Evolutionary conservation across 1,140 invertebrate species (phyloP).

Genomic region (Drosophila pruinosa): DNA sequence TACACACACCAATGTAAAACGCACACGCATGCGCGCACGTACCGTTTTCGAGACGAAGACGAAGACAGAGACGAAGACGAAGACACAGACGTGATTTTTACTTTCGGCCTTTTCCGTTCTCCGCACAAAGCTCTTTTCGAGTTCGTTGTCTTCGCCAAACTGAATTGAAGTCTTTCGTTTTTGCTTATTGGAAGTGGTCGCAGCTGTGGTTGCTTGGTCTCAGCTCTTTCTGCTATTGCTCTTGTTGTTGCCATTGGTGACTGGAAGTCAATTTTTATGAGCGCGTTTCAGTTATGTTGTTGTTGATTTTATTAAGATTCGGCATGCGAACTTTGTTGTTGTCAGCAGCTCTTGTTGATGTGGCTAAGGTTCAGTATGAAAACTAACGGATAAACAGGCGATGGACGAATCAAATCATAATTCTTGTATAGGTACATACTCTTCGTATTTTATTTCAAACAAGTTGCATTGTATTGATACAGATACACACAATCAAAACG

Average conservation of each 20-base stretch:
- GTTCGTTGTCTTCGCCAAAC: slow-evolving; percentile 82
- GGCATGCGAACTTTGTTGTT: slow-evolving; percentile 25
- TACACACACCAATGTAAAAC: slow-evolving; percentile 34
- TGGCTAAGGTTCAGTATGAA: background rate
- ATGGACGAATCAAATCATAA: background rate
- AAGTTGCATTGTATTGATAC: background rate
- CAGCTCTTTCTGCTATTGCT: slow-evolving; percentile 9
- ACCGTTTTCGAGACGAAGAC: slow-evolving; percentile 55
- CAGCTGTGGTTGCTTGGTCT: slow-evolving; percentile 21
- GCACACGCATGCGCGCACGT: slow-evolving; percentile 72
- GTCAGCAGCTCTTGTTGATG: slow-evolving; percentile 18
- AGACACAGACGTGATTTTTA: slow-evolving; percentile 50
- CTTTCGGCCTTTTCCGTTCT: slow-evolving; percentile 51
- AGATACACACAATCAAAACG: background rate
- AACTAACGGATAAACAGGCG: slow-evolving; percentile 16
- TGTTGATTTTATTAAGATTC: slow-evolving; percentile 25
- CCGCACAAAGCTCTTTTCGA: slow-evolving; percentile 72
- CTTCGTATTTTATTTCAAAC: slow-evolving; percentile 6
- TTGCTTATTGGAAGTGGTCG: slow-evolving; percentile 73
- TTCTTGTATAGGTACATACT: background rate
- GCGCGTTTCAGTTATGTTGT: slow-evolving; percentile 39
- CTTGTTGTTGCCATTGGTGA: slow-evolving; percentile 20
- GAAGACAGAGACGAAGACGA: background rate
- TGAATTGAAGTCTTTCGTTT: slow-evolving; percentile 83
- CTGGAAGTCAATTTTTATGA: slow-evolving; percentile 63